These are phyloP conservation scores for Vireo griseus DNA, from an alignment of 2,797 vertebrate species.

Conservation along the genomic window DNA sequence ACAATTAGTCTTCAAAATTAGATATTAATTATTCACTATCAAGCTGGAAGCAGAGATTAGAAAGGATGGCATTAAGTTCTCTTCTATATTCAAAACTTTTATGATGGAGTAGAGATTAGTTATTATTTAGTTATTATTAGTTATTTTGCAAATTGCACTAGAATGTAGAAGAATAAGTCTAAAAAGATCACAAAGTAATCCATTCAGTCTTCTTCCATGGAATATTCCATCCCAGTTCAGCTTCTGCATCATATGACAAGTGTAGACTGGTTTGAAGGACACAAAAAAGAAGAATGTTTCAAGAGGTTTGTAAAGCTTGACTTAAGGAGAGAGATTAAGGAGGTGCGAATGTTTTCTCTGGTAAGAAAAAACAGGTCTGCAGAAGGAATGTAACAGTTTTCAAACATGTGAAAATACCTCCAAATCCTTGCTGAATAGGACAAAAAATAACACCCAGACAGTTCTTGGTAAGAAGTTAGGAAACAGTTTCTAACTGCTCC, in stretches of 20 bases:
- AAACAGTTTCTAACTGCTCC: not conserved
- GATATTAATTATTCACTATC: not conserved
- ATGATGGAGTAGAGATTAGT: not conserved
- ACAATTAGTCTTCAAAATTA: not conserved
- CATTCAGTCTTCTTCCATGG: not conserved
- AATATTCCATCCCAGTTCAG: not conserved
- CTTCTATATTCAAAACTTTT: not conserved
- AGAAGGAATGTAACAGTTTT: not conserved
- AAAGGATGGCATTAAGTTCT: not conserved
- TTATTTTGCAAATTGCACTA: not conserved
- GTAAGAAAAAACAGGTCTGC: not conserved
- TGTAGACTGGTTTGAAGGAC: not conserved
- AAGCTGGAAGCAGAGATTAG: not conserved
- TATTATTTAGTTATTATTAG: not conserved
- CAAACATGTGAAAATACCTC: not conserved
- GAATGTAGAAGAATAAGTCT: not conserved
- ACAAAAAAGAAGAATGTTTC: not conserved
- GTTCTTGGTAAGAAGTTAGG: not conserved
- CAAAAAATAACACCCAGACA: not conserved
- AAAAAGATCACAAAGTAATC: not conserved
- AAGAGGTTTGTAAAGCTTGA: not conserved
- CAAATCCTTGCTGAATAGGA: not conserved
- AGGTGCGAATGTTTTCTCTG: not conserved
- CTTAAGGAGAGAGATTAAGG: not conserved
- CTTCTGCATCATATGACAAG: not conserved